Evolutionary conservation across 23 tunicate species (phyloP).

Genomic region (Styela plicata): DNA sequence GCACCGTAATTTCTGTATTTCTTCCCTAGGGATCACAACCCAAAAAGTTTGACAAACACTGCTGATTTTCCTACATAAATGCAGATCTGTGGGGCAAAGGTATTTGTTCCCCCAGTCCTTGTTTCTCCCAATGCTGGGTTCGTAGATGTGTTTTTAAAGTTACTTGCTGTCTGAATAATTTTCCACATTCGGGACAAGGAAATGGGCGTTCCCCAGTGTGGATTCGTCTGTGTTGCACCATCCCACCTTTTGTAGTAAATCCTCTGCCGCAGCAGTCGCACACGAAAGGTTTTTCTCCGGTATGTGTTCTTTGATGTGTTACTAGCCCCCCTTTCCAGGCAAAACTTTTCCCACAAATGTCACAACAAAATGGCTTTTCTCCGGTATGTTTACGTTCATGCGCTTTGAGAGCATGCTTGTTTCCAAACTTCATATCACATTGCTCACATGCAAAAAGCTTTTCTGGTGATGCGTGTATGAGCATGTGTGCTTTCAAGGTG

Average conservation of each 20-base stretch:
- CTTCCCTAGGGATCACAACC: no score
- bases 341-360: not conserved
- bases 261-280: not conserved
- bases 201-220: slow-evolving; percentile 70
- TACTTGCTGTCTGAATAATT: slow-evolving; percentile 32
- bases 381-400: not conserved
- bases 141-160: not conserved
- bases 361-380: not conserved
- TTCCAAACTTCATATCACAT: not conserved
- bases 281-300: not conserved
- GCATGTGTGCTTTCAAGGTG: not conserved
- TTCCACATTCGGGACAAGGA: slow-evolving; percentile 71
- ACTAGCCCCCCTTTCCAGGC: not conserved
- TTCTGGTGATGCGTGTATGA: not conserved
- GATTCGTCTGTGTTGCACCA: slow-evolving; percentile 71
- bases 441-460: not conserved
- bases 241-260: not conserved
- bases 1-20: no score
- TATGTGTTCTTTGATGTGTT: not conserved
- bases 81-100: no score
- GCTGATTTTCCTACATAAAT: no score
- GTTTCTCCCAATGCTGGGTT: not conserved
- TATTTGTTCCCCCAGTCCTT: no score
- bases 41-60: no score
- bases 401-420: not conserved